Percentiles rank a stretch among this genome's conserved stretches.
These are phyloP conservation scores for Oxystoma pomonae DNA, from an alignment of 2,888 invertebrate species.

Conservation along the genomic window DNA sequence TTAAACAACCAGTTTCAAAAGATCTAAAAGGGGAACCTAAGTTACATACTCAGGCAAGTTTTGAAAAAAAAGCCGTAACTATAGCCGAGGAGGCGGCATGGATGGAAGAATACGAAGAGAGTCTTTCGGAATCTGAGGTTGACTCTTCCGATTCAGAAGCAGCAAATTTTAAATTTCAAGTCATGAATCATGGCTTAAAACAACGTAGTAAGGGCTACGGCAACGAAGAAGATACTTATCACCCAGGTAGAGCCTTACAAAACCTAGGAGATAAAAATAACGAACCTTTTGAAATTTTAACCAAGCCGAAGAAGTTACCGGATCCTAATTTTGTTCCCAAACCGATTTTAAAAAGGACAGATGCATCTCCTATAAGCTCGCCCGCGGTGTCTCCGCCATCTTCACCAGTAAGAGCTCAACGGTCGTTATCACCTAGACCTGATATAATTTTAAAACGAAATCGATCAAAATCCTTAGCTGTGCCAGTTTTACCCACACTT, in stretches of 20 bases:
- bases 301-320: conserved; percentile 60
- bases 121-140: conserved; percentile 37
- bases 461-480: conserved; percentile 22
- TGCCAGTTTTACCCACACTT: conserved; percentile 19
- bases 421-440: conserved; percentile 24
- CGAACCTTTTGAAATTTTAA: conserved; percentile 56
- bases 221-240: conserved; percentile 64
- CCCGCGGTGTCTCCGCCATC: conserved; percentile 9
- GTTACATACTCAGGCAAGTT: conserved; percentile 26
- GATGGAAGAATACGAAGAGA: conserved; percentile 46
- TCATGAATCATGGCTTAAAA: conserved; percentile 12
- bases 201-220: conserved; percentile 28
- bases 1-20: conserved; percentile 42
- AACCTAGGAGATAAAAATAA: conserved; percentile 50
- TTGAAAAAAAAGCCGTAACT: conserved; percentile 36
- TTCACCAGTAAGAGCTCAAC: conserved; percentile 23
- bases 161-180: conserved; percentile 32
- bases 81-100: conserved; percentile 46
- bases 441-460: conserved; percentile 24
- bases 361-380: conserved; percentile 30
- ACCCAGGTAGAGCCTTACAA: conserved; percentile 52
- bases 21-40: conserved; percentile 42
- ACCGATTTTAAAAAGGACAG: conserved; percentile 64
- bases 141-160: conserved; percentile 39
- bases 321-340: conserved; percentile 72